Conservation (phyloP, 2,113 vertebrate genomes). For the Tamias sibiricus region DNA sequence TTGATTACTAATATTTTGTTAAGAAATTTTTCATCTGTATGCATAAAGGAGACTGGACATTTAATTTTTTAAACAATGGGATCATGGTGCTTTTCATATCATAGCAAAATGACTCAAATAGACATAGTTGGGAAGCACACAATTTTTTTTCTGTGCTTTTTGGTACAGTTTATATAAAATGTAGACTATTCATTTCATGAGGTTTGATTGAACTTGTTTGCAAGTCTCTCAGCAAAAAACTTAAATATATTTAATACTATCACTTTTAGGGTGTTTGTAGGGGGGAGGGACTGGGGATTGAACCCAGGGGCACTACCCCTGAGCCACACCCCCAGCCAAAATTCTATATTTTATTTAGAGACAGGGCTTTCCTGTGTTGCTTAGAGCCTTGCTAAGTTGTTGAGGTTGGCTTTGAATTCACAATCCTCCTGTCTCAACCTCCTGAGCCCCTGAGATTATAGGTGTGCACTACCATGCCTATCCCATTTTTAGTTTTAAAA, state of each 20-base stretch:
- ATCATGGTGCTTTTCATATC: background rate
- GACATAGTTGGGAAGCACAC: background rate
- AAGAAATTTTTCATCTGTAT: background rate
- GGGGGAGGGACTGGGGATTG: no score
- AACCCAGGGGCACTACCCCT: no score
- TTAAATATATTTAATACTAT: background rate
- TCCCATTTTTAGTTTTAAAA: background rate
- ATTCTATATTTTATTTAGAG: no score
- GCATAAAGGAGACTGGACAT: background rate
- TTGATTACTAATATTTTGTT: background rate
- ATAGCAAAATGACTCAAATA: background rate
- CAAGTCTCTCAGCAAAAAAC: background rate
- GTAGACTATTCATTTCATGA: background rate
- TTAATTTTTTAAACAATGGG: background rate
- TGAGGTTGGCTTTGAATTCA: no score
- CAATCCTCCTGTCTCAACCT: no score
- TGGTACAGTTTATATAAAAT: background rate
- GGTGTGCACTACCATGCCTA: no score
- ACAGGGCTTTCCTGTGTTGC: no score
- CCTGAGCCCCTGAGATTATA: no score
- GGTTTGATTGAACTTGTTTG: background rate
- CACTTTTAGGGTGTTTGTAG: no score
- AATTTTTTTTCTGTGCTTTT: background rate
- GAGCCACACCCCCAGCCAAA: no score
- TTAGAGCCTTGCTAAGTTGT: no score